Evolutionary conservation across 1,140 invertebrate genomes (phyloP), one percentile per base, ranked within the genome.

Genomic region (Danaus plexippus): DNA sequence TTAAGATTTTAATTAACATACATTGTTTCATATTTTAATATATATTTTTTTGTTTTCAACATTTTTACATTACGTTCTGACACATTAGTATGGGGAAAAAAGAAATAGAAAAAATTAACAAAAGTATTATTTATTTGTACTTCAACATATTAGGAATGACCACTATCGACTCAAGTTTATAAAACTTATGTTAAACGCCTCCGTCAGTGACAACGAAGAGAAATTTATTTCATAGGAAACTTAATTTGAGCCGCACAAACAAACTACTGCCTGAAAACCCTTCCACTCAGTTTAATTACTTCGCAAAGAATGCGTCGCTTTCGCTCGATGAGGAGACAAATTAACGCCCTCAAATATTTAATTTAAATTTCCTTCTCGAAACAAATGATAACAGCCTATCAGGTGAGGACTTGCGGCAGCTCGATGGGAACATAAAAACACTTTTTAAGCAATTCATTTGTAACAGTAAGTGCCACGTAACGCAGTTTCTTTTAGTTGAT

Each of bases 271-370:
- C 71, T 71, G 71, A 70, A n/a, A 80, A 86, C 83, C 83, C 80
- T 86, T 86, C 80, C 80, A 83, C 80, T 84, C 77, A 75, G 83
- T 83, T 86, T 86, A 86, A 86, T 85, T 82, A 80, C 79, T 82
- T 82, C 72, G 71, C 79, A 83, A 85, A 85, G 82, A 85, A 85
- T 85, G 83, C 83, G 80, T 83, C 80, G 83, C 74, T 66, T 77
- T 79, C 75, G 65, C 80, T 71, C 80, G 75, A 84, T 85, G 83
- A 86, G 83, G 79, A 86, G 83, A 86, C 83, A 85, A 86, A 86
- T 86, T 84, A 86, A 86, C 83, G 75, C 77, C 78, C 80, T 81
- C 80, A 85, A 85, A 86, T 86, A 84, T 86, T 86, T 86, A 86
- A 86, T 86, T 86, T 86, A 86, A 86, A 86, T 86, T 85, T 85